phyloP scores from a whole-genome alignment of 2,113 vertebrate genomes.

The Pseudonaja textilis region DNA sequence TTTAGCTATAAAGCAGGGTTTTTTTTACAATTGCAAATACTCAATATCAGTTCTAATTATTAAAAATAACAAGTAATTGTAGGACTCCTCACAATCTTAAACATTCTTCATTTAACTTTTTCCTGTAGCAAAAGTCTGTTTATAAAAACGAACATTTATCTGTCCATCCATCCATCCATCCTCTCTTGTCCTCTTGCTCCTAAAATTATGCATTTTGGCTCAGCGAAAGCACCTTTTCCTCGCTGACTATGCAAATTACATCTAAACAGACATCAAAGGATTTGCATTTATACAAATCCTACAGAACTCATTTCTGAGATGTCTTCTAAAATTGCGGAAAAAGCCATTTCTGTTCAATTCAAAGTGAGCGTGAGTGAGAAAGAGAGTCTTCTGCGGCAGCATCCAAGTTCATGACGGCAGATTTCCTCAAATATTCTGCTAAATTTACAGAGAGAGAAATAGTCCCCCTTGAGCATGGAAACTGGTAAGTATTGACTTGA shows the following conservation, averaged over 20 bases:
- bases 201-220: not conserved
- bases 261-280: constrained; percentile 14
- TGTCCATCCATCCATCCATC: not conserved
- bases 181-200: not conserved
- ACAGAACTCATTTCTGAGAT: not conserved
- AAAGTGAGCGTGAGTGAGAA: constrained; percentile 11
- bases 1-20: not conserved
- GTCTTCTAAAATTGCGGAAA: constrained; percentile 17
- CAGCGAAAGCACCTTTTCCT: constrained; percentile 3
- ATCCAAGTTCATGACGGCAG: constrained; percentile 30
- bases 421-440: constrained; percentile 6
- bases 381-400: constrained; percentile 24
- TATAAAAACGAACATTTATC: not conserved
- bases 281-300: constrained; percentile 69
- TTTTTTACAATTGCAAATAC: not conserved
- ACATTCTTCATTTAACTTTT: not conserved
- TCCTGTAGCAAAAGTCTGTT: not conserved
- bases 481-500: constrained; percentile 48
- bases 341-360: constrained; percentile 34
- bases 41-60: not conserved
- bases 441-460: not conserved
- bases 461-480: constrained; percentile 49
- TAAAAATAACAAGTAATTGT: not conserved
- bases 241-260: constrained; percentile 60
- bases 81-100: not conserved